phyloP scores from a whole-genome alignment of 2,797 vertebrate genomes.

The Fringilla coelebs region DNA sequence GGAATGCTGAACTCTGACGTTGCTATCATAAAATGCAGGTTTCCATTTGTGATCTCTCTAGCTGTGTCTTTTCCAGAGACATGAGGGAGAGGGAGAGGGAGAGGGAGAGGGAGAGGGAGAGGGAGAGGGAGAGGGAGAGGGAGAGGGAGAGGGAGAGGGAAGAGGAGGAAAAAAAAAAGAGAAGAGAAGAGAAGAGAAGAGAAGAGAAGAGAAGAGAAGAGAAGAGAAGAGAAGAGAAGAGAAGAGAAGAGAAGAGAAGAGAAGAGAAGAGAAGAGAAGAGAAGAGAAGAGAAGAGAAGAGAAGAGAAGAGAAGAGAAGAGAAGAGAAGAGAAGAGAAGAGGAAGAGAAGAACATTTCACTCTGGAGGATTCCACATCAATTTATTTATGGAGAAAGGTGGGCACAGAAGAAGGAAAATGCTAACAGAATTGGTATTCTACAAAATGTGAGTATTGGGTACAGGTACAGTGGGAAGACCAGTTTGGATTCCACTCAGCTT shows the following conservation, averaged over 20 bases:
- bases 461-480: not conserved
- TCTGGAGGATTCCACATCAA: not conserved
- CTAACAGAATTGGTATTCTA: not conserved
- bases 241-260: not conserved
- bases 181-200: not conserved
- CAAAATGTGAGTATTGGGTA: not conserved
- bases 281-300: not conserved
- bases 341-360: not conserved
- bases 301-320: no score
- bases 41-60: not conserved
- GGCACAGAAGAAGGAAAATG: not conserved
- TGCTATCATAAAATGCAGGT: not conserved
- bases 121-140: not conserved
- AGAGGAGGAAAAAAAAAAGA: not conserved
- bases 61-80: not conserved
- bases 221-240: not conserved
- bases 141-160: not conserved
- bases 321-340: no score
- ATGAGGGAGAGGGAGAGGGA: accelerated
- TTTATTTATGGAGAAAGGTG: not conserved
- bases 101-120: not conserved
- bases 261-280: no score
- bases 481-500: not conserved
- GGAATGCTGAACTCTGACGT: not conserved
- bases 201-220: not conserved